Evolutionary conservation across 2,797 vertebrate species (phyloP).

Genomic region (Crypturellus tataupa): DNA sequence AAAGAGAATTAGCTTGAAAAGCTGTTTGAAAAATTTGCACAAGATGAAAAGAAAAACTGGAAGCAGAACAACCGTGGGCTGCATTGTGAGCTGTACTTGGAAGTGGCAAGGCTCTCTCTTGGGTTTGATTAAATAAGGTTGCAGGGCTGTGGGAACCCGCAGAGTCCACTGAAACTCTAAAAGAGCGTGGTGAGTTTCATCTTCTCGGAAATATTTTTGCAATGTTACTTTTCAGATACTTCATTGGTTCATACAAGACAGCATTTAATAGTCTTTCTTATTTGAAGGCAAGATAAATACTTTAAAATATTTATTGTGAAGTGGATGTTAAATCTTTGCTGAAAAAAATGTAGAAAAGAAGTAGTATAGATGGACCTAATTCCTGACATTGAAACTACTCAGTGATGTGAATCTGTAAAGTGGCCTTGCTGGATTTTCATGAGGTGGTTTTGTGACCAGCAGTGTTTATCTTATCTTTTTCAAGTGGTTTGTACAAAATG

Average conservation of each 20-base stretch:
- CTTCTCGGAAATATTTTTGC: not conserved
- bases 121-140: not conserved
- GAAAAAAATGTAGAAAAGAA: not conserved
- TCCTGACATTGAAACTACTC: not conserved
- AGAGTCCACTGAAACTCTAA: not conserved
- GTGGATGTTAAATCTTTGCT: not conserved
- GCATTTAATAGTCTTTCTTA: not conserved
- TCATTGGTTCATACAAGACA: not conserved
- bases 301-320: not conserved
- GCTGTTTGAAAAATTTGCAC: not conserved
- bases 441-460: not conserved
- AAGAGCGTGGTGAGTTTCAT: not conserved
- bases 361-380: not conserved
- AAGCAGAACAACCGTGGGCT: not conserved
- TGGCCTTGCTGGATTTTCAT: not conserved
- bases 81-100: not conserved
- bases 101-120: accelerated
- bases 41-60: not conserved
- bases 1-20: not conserved
- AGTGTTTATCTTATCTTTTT: not conserved
- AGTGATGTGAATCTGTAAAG: not conserved
- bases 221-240: not conserved
- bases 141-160: not conserved
- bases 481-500: not conserved
- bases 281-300: not conserved